A percentile compares a stretch with the other conserved stretches of the same genome.
Evolutionary conservation across 1,140 invertebrate genomes (phyloP).

Genomic region (Bombus waltoni): DNA sequence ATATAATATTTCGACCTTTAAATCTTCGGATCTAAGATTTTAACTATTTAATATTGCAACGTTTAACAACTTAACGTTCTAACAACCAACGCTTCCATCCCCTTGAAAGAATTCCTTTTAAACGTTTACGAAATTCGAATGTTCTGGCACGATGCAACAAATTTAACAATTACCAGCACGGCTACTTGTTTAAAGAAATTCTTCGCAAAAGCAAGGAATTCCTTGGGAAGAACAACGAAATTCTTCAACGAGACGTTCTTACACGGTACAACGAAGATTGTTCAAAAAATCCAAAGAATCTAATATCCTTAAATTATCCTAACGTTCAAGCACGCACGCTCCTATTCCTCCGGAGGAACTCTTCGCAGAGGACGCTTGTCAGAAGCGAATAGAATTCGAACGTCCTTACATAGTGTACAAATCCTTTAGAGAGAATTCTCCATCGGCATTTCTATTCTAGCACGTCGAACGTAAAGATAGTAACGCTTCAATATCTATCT

Average conservation of each 20-base stretch:
- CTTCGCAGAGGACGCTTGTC: not conserved
- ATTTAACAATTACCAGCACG: not conserved
- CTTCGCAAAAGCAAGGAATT: not conserved
- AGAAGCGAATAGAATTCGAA: not conserved
- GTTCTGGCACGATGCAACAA: not conserved
- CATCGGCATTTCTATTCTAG: not conserved
- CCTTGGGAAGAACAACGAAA: too few relatives aligned
- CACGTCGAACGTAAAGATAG: too few relatives aligned
- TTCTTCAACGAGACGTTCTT: too few relatives aligned
- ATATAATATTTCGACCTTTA: too few relatives aligned
- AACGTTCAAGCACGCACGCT: too few relatives aligned
- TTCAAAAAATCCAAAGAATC: too few relatives aligned
- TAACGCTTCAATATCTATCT: too few relatives aligned
- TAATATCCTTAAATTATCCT: too few relatives aligned
- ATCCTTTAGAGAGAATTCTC: not conserved
- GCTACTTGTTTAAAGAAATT: not conserved
- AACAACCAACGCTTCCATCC: too few relatives aligned
- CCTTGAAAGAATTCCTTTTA: not conserved
- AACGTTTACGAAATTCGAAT: not conserved
- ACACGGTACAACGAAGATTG: too few relatives aligned
- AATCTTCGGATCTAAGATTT: too few relatives aligned
- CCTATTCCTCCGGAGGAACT: not conserved
- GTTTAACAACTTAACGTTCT: not conserved
- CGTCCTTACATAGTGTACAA: too few relatives aligned
- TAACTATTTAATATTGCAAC: not conserved